These are phyloP conservation scores for Lithophane semibrunnea DNA, from an alignment of 2,888 invertebrate genomes.

Conservation along the genomic window DNA sequence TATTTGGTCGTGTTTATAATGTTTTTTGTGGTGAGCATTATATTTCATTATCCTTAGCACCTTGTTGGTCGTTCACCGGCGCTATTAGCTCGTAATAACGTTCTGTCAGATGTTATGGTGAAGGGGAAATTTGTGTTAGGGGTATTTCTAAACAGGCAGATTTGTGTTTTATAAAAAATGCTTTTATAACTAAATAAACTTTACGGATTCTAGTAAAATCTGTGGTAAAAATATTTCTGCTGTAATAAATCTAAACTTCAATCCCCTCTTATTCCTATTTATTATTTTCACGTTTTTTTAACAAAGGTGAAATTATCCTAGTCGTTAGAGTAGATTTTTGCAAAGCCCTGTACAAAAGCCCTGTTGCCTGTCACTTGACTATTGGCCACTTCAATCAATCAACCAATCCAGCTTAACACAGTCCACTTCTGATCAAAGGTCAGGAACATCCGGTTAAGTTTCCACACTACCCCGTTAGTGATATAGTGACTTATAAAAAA, in stretches of 20 bases:
- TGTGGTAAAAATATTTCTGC: neutral
- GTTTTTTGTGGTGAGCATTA: constrained; percentile 80
- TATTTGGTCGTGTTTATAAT: constrained; percentile 82
- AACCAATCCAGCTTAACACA: neutral
- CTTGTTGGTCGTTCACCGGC: constrained; percentile 78
- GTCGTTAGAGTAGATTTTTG: neutral
- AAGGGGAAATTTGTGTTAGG: constrained; percentile 53
- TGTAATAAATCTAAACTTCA: neutral
- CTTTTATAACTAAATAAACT: neutral
- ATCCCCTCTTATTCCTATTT: neutral
- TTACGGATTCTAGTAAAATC: neutral
- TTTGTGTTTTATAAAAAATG: constrained; percentile 39
- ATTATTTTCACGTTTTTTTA: neutral
- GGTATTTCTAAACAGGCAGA: constrained; percentile 38
- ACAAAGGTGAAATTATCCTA: neutral
- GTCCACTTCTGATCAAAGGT: no score
- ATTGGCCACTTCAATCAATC: neutral
- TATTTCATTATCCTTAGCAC: constrained; percentile 88
- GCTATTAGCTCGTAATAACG: constrained; percentile 62
- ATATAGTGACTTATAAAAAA: neutral
- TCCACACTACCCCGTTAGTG: neutral
- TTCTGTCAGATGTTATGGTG: constrained; percentile 63
- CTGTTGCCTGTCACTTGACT: neutral
- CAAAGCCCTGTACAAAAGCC: neutral
- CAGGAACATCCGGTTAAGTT: neutral